These are phyloP conservation scores for Dipus sagitta DNA, from an alignment of 2,797 vertebrate genomes.

Conservation along the genomic window DNA sequence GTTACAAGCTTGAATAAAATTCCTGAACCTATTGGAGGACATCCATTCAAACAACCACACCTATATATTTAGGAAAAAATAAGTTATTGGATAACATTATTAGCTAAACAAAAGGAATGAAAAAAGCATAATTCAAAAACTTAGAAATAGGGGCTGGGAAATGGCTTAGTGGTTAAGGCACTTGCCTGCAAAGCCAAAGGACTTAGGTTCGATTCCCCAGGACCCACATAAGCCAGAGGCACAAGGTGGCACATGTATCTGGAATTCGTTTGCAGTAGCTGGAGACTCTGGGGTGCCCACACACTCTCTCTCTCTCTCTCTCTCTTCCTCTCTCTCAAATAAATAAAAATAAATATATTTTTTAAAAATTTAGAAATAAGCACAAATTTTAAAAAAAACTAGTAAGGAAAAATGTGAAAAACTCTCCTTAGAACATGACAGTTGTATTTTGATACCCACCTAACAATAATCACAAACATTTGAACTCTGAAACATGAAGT, in stretches of 20 bases:
- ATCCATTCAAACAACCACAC: background rate
- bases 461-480: conserved; percentile 4
- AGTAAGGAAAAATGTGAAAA: conserved; percentile 40
- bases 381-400: conserved; percentile 5
- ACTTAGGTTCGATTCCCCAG: too few relatives aligned
- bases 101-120: background rate
- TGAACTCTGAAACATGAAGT: background rate
- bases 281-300: background rate
- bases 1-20: too few relatives aligned
- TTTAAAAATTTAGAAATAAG: conserved; percentile 39
- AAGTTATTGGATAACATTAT: background rate
- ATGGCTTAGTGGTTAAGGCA: too few relatives aligned
- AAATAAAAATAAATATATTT: background rate
- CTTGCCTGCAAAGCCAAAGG: too few relatives aligned
- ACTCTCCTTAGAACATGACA: background rate
- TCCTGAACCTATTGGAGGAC: too few relatives aligned
- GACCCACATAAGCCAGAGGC: too few relatives aligned
- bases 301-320: too few relatives aligned
- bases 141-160: background rate
- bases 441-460: background rate
- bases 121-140: conserved; percentile 3
- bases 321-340: too few relatives aligned
- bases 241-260: too few relatives aligned
- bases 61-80: conserved; percentile 15
- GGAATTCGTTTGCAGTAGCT: too few relatives aligned